Evolutionary conservation across 2,888 invertebrate species (phyloP), one percentile per base, ranked within the genome.

Genomic region (Helicoverpa assulta): DNA sequence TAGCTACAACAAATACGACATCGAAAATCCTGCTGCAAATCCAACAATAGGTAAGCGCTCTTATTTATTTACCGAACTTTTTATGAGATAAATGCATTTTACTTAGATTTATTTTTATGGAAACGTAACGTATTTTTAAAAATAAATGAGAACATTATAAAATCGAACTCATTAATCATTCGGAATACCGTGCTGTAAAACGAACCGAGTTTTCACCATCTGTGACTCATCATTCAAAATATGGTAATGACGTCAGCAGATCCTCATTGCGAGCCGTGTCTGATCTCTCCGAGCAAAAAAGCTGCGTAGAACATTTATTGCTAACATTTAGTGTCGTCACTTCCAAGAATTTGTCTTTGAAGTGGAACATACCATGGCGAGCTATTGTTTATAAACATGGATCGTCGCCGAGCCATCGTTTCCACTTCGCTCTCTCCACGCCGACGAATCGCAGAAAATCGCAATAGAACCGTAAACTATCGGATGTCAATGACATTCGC

Each of bases 301-400:
- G 37, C 63, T 67, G 54, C 55, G 29, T 50, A 57, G 14, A 61
- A 66, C 67, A 54, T 65, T 67, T 70, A 68, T 58, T 21, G 61
- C 47, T 18, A 51, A 57, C 56, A 63, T 71, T 67, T 72, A 43
- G 59, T 58, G 50, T 62, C 37, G 53, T 51, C 40, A 60, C 74
- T 90, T 90, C 89, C 75, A 78, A 82, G 90, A 90, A 89, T 69
- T 62, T 73, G 63, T 70, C 78, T 80, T 79, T 83, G 76, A 84
- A 88, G 86, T 85, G 84, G 84, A 87, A 87, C 87, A 84, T 80
- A 78, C 81, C 76, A 83, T 86, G 86, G 86, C 84, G 76, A 79
- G 76, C 78, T 80, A 83, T 89, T 92, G 92, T 92, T 92, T 92
- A 90, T 89, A 91, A 92, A 91, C 90, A 90, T 81, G 73, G 78